Percentiles rank a stretch among this genome's conserved stretches.
These are phyloP conservation scores for Eptesicus fuscus DNA, from an alignment of 2,113 vertebrate genomes.

Conservation along the genomic window DNA sequence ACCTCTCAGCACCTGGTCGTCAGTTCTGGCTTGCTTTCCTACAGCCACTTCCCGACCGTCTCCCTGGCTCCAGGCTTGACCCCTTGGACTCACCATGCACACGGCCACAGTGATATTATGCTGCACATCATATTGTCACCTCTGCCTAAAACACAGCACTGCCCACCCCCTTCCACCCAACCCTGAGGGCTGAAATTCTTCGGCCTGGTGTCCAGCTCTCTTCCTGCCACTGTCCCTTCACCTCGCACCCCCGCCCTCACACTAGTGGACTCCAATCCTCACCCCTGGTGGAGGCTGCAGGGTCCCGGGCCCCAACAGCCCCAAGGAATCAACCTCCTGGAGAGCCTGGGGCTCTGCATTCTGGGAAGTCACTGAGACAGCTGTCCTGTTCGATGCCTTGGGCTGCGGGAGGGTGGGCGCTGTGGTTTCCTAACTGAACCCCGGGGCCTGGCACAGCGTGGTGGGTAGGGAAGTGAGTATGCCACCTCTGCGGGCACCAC, in stretches of 20 bases:
- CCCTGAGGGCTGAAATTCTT: not conserved
- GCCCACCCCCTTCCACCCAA: not conserved
- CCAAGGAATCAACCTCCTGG: not conserved
- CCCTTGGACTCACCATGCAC: not conserved
- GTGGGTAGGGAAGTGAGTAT: too few species aligned
- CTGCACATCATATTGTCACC: not conserved
- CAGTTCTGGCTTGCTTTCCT: not conserved
- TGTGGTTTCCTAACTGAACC: not conserved
- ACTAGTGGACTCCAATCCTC: not conserved
- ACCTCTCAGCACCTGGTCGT: not conserved
- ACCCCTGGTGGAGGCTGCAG: not conserved
- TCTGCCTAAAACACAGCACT: not conserved
- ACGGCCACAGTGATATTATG: not conserved
- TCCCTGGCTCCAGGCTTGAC: not conserved
- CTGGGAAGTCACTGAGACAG: not conserved
- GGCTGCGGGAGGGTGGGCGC: not conserved
- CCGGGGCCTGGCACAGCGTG: not conserved
- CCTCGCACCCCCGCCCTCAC: not conserved
- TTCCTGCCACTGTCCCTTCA: not conserved
- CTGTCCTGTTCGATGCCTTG: not conserved
- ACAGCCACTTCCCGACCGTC: too few species aligned
- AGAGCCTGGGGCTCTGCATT: not conserved
- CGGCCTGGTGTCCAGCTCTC: not conserved
- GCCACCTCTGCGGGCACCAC: fast-evolving
- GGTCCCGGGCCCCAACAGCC: not conserved